A percentile compares a stretch with the other conserved stretches of the same genome.
These are phyloP conservation scores for Pachypeltis micranthus DNA, from an alignment of 1,140 invertebrate genomes.

Conservation along the genomic window DNA sequence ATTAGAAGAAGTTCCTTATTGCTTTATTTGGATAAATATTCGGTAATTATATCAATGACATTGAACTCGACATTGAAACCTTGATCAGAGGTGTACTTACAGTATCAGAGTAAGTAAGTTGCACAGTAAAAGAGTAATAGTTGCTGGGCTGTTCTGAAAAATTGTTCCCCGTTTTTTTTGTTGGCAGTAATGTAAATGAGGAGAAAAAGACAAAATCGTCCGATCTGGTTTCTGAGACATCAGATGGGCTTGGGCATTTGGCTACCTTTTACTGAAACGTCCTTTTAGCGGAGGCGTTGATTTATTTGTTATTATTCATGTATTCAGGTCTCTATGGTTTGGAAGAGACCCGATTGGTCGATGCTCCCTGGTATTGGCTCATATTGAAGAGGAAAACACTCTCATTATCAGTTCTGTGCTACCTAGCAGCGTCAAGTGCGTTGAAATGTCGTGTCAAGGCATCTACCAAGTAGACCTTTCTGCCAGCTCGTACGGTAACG, in stretches of 20 bases:
- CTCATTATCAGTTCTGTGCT: slow-evolving; percentile 48
- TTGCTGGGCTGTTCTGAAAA: background rate
- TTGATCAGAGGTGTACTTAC: too few species aligned
- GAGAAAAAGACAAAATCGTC: too few species aligned
- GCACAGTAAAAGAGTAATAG: too few species aligned
- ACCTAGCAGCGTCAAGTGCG: slow-evolving; percentile 40
- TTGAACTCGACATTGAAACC: too few species aligned
- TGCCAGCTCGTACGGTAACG: slow-evolving; percentile 23
- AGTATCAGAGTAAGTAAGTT: too few species aligned
- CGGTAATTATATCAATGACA: too few species aligned
- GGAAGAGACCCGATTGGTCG: slow-evolving; percentile 75
- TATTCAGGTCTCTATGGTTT: slow-evolving; percentile 56
- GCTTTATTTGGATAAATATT: too few species aligned
- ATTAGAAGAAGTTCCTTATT: too few species aligned
- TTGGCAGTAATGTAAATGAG: background rate
- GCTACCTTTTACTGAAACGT: too few species aligned
- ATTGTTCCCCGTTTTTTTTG: background rate
- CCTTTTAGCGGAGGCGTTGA: too few species aligned
- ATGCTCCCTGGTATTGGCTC: slow-evolving; percentile 59
- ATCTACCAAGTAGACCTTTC: slow-evolving; percentile 50
- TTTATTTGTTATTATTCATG: slow-evolving; percentile 21
- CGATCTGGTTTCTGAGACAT: too few species aligned
- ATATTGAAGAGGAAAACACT: slow-evolving; percentile 26
- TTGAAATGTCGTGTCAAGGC: slow-evolving; percentile 63
- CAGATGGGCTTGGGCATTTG: too few species aligned